phyloP scores from a whole-genome alignment of 1,140 invertebrate genomes.

The Geopemphigus sp. region DNA sequence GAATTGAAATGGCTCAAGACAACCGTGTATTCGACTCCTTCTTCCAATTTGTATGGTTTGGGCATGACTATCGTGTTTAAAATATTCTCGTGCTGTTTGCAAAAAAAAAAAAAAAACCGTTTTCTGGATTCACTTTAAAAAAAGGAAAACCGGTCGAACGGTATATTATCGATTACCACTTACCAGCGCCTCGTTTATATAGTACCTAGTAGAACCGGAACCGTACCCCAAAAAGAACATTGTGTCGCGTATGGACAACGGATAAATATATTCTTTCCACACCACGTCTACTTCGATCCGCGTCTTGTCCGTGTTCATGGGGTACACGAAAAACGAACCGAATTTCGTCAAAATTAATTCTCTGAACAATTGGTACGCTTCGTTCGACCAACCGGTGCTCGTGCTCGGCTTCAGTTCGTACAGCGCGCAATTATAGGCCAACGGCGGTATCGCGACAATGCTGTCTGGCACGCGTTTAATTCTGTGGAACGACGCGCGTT shows the following conservation, averaged over 20 bases:
- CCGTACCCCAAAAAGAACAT: conserved; percentile 54
- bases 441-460: background rate
- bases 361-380: conserved; percentile 5
- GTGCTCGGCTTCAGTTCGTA: conserved; percentile 2
- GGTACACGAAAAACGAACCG: background rate
- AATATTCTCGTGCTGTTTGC: background rate
- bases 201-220: conserved; percentile 50
- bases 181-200: background rate
- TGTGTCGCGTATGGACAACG: conserved; percentile 56
- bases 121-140: too few species aligned
- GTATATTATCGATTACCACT: too few species aligned
- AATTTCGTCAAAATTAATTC: background rate
- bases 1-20: conserved; percentile 8
- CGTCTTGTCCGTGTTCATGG: background rate
- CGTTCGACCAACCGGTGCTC: conserved; percentile 28
- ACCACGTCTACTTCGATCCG: conserved; percentile 40
- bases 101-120: too few species aligned
- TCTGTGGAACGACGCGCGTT: background rate
- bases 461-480: background rate
- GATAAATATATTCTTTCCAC: background rate
- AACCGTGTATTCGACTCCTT: background rate
- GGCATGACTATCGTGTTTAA: background rate
- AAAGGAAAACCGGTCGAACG: too few species aligned
- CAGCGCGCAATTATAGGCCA: conserved; percentile 17
- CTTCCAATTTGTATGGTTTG: background rate